phyloP scores from a whole-genome alignment of 1,140 invertebrate genomes.

The Drosophila fuyamai region DNA sequence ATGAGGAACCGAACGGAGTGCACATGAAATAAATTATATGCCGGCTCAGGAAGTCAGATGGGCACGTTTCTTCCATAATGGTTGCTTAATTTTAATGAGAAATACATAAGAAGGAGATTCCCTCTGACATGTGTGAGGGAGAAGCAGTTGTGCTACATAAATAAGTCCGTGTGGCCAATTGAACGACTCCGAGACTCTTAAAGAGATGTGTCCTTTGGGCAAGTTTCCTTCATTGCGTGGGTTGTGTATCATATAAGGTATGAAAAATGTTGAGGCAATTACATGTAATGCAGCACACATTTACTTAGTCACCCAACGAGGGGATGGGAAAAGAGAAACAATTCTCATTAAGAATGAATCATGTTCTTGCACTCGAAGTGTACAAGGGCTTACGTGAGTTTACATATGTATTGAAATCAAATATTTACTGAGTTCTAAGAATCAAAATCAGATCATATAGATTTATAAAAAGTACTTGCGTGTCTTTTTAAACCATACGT shows the following conservation, averaged over 20 bases:
- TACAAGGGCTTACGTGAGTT: background rate
- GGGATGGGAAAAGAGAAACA: constrained; percentile 54
- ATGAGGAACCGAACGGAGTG: constrained; percentile 14
- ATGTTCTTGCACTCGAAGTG: constrained; percentile 14
- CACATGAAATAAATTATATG: constrained; percentile 51
- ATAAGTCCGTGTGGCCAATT: constrained; percentile 41
- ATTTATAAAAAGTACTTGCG: no score
- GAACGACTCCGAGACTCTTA: constrained; percentile 42
- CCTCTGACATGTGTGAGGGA: constrained; percentile 10
- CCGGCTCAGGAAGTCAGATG: constrained; percentile 28
- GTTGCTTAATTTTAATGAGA: constrained; percentile 79
- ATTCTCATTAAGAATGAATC: constrained; percentile 80
- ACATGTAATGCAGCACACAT: constrained; percentile 65
- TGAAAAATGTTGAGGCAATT: constrained; percentile 76
- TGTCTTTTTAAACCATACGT: no score
- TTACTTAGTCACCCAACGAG: constrained; percentile 3
- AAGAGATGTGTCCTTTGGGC: constrained; percentile 27
- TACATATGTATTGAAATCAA: background rate
- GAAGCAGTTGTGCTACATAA: constrained; percentile 20
- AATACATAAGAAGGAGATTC: constrained; percentile 48
- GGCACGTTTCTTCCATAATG: constrained; percentile 76
- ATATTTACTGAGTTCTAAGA: no score
- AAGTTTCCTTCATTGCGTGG: constrained; percentile 20
- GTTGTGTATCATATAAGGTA: constrained; percentile 15
- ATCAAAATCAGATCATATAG: no score